These are phyloP conservation scores for Drosophila mettleri DNA, from an alignment of 2,888 invertebrate genomes.

Conservation along the genomic window DNA sequence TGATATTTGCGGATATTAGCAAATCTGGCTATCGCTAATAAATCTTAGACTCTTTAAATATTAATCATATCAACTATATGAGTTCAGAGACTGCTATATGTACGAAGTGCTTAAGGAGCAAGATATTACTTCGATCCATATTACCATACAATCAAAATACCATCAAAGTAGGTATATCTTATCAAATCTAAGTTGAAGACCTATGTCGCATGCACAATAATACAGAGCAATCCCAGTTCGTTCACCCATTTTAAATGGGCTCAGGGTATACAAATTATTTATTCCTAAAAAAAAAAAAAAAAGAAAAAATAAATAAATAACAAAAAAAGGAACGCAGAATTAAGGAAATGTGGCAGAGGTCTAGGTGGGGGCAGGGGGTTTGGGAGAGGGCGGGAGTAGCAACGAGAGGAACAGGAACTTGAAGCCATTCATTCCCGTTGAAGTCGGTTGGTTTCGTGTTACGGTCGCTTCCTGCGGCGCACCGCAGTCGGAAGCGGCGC, in stretches of 20 bases:
- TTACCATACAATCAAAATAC: too few relatives aligned
- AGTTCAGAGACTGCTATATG: not conserved
- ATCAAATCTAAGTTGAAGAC: not conserved
- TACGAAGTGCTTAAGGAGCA: too few relatives aligned
- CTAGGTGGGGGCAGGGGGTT: constrained; percentile 11
- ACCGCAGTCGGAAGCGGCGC: constrained; percentile 48
- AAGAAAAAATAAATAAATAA: not conserved
- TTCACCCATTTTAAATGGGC: not conserved
- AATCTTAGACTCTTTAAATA: too few relatives aligned
- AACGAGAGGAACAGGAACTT: constrained; percentile 47
- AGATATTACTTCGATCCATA: too few relatives aligned
- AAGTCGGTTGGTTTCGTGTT: constrained; percentile 22
- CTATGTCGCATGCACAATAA: not conserved
- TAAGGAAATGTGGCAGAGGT: constrained; percentile 16
- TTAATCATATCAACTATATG: too few relatives aligned
- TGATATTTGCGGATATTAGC: too few relatives aligned
- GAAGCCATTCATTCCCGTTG: constrained; percentile 57
- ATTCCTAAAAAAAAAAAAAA: constrained; percentile 24
- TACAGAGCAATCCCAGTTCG: not conserved
- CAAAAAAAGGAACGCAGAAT: constrained; percentile 16
- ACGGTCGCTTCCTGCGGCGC: constrained; percentile 48
- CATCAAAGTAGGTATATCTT: too few relatives aligned
- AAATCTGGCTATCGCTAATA: too few relatives aligned
- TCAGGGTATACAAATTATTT: constrained; percentile 25
- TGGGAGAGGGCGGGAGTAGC: constrained; percentile 1